Conservation (phyloP, 2,888 invertebrate species). For the Tetragonula carbonaria region DNA sequence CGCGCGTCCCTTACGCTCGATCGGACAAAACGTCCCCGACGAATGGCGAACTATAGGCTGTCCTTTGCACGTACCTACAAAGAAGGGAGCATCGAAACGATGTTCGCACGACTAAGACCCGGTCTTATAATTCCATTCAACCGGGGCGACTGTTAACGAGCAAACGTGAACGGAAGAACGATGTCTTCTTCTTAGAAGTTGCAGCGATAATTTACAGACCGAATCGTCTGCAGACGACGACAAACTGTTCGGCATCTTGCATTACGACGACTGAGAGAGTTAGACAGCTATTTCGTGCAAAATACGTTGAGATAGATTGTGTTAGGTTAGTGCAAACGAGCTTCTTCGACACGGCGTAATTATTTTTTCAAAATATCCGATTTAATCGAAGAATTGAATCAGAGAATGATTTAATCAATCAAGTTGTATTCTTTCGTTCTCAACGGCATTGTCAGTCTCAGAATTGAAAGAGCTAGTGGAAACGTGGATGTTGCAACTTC, state of each 20-base stretch:
- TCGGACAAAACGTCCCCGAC: neutral
- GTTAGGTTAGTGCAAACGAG: neutral
- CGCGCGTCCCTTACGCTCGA: neutral
- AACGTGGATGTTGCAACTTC: too few relatives aligned
- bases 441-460: too few relatives aligned
- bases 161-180: neutral
- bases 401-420: too few relatives aligned
- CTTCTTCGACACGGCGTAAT: too few relatives aligned
- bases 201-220: conserved; percentile 9
- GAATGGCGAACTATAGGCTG: neutral
- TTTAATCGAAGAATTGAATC: too few relatives aligned
- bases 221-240: conserved; percentile 12
- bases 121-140: neutral
- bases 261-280: conserved; percentile 16
- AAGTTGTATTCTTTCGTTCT: too few relatives aligned
- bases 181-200: conserved; percentile 5
- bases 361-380: too few relatives aligned
- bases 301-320: too few relatives aligned
- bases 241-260: neutral
- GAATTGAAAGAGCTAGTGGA: too few relatives aligned
- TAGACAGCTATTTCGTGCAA: neutral
- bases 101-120: neutral
- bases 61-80: neutral
- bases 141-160: conserved; percentile 19
- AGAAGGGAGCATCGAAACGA: neutral